Conservation (phyloP, 2,888 invertebrate genomes). For the Rhingia rostrata region DNA sequence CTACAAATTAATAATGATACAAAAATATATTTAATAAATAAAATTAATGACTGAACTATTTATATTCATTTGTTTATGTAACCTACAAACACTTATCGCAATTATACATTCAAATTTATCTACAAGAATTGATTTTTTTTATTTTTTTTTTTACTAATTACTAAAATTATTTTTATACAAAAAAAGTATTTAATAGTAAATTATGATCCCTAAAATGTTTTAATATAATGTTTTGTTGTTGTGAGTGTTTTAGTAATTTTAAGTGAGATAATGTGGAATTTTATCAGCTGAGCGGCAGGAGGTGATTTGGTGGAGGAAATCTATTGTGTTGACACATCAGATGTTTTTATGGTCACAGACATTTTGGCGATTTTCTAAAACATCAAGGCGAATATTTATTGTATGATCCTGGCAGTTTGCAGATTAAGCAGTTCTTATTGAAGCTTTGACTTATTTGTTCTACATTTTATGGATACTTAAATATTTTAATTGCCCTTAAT, state of each 20-base stretch:
- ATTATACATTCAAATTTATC: slow-evolving; percentile 53
- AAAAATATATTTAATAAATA: slow-evolving; percentile 11
- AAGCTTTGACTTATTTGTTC: too few species aligned
- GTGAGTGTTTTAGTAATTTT: not conserved
- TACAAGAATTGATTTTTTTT: slow-evolving; percentile 35
- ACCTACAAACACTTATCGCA: slow-evolving; percentile 53
- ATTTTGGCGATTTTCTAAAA: too few species aligned
- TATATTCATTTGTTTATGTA: slow-evolving; percentile 37
- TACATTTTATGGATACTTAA: too few species aligned
- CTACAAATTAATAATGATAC: slow-evolving; percentile 4
- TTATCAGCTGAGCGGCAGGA: slow-evolving; percentile 6
- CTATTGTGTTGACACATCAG: too few species aligned
- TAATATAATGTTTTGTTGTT: slow-evolving; percentile 28
- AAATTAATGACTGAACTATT: slow-evolving; percentile 42
- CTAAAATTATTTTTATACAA: slow-evolving; percentile 64
- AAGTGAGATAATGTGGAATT: not conserved
- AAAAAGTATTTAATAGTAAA: slow-evolving; percentile 62
- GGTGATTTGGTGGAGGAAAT: not conserved
- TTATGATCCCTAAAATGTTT: slow-evolving; percentile 59
- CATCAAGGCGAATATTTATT: too few species aligned
- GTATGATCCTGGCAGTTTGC: too few species aligned
- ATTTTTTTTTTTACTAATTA: slow-evolving; percentile 16
- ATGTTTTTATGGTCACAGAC: too few species aligned
- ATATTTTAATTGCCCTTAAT: too few species aligned
- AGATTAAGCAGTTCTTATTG: too few species aligned